phyloP scores from a whole-genome alignment of 30 jellyfish, hydroid and myxozoan species.

The Nemopilema nomurai region DNA sequence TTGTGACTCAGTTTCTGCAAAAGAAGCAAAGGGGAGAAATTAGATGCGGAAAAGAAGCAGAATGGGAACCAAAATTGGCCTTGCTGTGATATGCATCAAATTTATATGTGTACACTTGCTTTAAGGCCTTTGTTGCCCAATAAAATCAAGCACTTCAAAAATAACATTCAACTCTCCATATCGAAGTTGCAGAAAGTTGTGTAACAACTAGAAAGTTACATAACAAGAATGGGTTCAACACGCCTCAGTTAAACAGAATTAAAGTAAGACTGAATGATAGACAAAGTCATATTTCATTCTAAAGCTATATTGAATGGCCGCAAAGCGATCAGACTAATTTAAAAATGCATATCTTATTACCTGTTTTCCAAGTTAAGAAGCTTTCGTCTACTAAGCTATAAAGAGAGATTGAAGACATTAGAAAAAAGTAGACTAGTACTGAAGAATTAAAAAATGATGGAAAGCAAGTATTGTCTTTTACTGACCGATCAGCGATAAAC shows the following conservation, averaged over 20 bases:
- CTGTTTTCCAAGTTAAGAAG: slow-evolving; percentile 35
- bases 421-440: no score
- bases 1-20: slow-evolving; percentile 62
- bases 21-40: not conserved
- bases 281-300: not conserved
- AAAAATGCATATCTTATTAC: not conserved
- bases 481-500: not conserved
- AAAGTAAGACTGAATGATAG: not conserved
- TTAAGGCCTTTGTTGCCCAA: no score
- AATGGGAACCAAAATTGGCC: not conserved
- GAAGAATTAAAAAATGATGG: not conserved
- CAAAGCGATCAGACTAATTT: not conserved
- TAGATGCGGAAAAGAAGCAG: not conserved
- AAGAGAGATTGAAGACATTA: not conserved
- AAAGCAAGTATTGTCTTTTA: not conserved
- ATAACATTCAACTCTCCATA: no score
- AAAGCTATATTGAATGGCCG: not conserved
- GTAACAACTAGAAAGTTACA: not conserved
- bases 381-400: slow-evolving; percentile 14
- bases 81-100: not conserved
- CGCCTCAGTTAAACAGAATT: not conserved
- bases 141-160: no score
- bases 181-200: not conserved
- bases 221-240: not conserved
- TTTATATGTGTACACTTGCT: no score